Base-by-base conservation (phyloP, 2,113 vertebrate genomes). In the Amia ocellicauda region DNA sequence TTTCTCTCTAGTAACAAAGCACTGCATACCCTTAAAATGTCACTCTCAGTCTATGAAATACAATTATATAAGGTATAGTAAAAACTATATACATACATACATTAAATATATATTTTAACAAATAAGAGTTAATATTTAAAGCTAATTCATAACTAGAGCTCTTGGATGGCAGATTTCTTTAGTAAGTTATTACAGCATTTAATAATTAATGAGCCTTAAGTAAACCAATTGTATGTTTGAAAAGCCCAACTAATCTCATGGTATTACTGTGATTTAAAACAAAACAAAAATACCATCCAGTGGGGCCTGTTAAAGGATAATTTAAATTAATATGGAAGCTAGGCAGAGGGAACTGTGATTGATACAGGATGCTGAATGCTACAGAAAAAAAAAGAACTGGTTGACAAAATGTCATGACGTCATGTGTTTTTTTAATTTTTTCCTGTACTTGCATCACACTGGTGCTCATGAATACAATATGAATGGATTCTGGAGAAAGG, bases 261-360 rank as follows among this genome's bases (percentile, higher is more conserved):
- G 53, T 55, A 29, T 28, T 55, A 26, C 53, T 28, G 53, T 55
- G 53, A 27, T 55, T 27, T 55, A 55, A 20, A 28, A 17, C 45
- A 47, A 3, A 14, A 28, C n/a, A 28, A n/a, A n/a, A 10, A 13
- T 55, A n/a, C 16, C 14, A 23, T 28, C 26, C 53, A 55, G 14
- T 55, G 53, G 24, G 53, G 53, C 24, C 53, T n/a, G 13, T 28
- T 55, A 28, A 55, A n/a, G 53, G 23, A 16, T 55, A 5, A 4
- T 26, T 55, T 55, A 26, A 47, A 47, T 55, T 28, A 55, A 55
- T 55, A 28, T 28, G 10, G 24, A 3, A 27, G 26, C 24, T 17
- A 28, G 27, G 26, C 9, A 28, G 27, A 28, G 53, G 24, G 24
- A 55, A 28, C 7, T 55, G 10, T 16, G 26, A 28, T 28, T 11